These are phyloP conservation scores for Anguilla marmorata DNA, from an alignment of 2,797 vertebrate genomes.

Conservation along the genomic window DNA sequence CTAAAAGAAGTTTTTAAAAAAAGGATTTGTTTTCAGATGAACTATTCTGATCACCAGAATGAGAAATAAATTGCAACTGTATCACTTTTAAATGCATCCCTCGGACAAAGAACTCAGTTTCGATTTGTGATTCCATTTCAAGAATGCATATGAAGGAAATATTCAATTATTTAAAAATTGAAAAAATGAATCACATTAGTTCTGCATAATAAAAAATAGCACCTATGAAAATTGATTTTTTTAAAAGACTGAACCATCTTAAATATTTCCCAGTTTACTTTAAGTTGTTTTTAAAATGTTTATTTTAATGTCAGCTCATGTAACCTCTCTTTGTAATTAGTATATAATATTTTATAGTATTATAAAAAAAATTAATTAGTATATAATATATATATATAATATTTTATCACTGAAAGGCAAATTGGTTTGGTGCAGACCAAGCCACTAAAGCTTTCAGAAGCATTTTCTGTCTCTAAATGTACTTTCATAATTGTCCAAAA, in stretches of 20 bases:
- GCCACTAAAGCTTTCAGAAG: not conserved
- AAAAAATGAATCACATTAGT: not conserved
- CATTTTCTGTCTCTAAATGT: not conserved
- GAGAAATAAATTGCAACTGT: not conserved
- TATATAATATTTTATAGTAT: no score
- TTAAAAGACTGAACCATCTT: not conserved
- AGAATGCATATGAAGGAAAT: not conserved
- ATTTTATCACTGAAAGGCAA: not conserved
- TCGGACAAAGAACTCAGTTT: not conserved
- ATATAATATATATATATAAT: no score
- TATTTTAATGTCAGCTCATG: not conserved
- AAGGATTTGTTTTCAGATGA: not conserved
- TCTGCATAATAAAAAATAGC: conserved; percentile 11
- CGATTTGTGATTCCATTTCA: not conserved
- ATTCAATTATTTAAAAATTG: not conserved
- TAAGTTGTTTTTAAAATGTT: not conserved
- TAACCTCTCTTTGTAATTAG: not conserved
- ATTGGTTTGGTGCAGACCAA: not conserved
- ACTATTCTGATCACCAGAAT: not conserved
- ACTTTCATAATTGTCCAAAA: not conserved
- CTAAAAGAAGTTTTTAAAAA: not conserved
- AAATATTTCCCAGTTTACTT: not conserved
- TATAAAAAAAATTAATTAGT: no score
- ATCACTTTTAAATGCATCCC: not conserved
- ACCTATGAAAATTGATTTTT: not conserved